Evolutionary conservation across 2,888 invertebrate species (phyloP), one percentile per base, ranked within the genome.

Genomic region (Ochropleura leucogaster): DNA sequence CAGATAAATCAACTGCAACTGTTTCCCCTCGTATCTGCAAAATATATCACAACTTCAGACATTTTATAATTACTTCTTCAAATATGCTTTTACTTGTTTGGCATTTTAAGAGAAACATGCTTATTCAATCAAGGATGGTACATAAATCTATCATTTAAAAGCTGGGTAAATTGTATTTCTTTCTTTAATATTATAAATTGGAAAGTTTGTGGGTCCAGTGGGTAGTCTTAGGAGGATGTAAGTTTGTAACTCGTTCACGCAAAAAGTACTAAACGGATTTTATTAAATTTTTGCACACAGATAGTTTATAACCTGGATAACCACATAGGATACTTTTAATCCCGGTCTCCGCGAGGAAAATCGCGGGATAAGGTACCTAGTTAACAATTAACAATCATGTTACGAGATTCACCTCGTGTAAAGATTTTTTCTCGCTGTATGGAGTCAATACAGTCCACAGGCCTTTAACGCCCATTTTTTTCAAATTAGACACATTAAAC

Each of bases 1-100:
- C 98, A 82, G 99, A 98, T 80, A 99, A 96, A 95, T 99, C 99
- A 62, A 99, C 97, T 7, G 99, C 99, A 47, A 99, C 96, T 0
- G 97, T 97, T 95, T 98, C 98, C 0, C 98, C 98, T 80, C 97
- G 97, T 12, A 96, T 93, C 96, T 96, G 80, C 6, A 89, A 89
- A 20, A 62, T 2, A 51, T 14, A 12, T 53, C 18, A 63, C 16
- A 18, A 44, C 44, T 14, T 16, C 0, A 12, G 14, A 47, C 3
- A 10, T 4, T 40, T 30, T n/a, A 7, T n/a, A 55, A 46, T 0
- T 30, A 10, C 18, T 44, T 42, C 1, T 0, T 51, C 18, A 9
- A 47, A 49, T 12, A 57, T 12, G n/a, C 3, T 42, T 57, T 20
- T 12, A 47, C 1, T 40, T 64, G 16, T 30, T 42, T 49, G 7